Percentiles rank a stretch among this genome's conserved stretches.
Conservation (phyloP, 2,113 vertebrate species). For the Campylorhamphus procurvoides region DNA sequence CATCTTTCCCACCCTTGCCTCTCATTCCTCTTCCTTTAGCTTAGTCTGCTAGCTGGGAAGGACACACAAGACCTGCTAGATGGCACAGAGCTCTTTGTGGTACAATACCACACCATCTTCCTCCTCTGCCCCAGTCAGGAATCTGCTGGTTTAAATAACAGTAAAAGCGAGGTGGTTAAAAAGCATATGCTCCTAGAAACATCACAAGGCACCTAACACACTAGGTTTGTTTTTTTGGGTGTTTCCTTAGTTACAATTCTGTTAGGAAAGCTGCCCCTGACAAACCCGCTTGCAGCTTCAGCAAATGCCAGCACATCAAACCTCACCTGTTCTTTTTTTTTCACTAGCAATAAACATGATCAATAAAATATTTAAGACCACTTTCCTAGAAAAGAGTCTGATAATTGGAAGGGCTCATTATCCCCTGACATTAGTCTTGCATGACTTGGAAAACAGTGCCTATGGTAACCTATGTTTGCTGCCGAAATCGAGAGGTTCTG, state of each 20-base stretch:
- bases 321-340: neutral
- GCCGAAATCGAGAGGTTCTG: neutral
- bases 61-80: neutral
- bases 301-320: neutral
- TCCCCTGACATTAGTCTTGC: neutral
- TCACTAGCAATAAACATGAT: neutral
- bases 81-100: neutral
- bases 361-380: neutral
- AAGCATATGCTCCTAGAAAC: neutral
- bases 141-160: neutral
- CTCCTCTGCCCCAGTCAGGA: neutral
- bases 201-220: neutral
- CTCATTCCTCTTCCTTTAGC: neutral
- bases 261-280: neutral
- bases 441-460: neutral
- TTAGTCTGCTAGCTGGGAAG: neutral
- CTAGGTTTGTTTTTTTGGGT: neutral
- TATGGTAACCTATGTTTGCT: neutral
- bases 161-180: neutral
- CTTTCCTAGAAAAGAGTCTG: neutral
- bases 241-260: neutral
- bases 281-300: neutral
- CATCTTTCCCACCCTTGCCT: neutral
- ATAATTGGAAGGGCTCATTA: neutral
- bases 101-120: rapidly evolving